Evolutionary conservation across 2,113 vertebrate genomes (phyloP).

Genomic region (Gorilla gorilla): DNA sequence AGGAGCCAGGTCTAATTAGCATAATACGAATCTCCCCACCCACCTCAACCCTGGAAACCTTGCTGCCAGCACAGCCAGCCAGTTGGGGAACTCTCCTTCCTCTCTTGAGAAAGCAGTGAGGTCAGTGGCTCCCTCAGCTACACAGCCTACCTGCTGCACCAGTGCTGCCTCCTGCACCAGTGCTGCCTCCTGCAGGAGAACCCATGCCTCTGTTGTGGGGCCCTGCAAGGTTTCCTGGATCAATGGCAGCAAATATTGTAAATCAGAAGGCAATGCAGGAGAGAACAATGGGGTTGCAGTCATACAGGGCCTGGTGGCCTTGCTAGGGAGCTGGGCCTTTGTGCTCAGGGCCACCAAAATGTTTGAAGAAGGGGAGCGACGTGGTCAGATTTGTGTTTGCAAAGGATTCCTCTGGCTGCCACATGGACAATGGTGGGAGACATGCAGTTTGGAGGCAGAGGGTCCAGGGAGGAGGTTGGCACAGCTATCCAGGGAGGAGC

Average conservation of each 20-base stretch:
- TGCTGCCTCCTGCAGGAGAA: neutral
- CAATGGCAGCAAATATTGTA: neutral
- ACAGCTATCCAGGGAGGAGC: neutral
- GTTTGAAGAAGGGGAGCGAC: neutral
- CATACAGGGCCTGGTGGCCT: neutral
- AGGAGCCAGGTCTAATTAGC: neutral
- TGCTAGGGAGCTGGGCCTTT: neutral
- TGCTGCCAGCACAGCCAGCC: neutral
- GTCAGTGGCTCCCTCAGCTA: neutral
- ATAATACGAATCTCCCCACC: neutral
- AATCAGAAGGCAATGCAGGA: neutral
- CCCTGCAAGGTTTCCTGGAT: neutral
- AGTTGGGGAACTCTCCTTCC: too few species aligned
- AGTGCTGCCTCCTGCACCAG: neutral
- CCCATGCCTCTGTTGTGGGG: neutral
- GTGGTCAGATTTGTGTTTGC: neutral
- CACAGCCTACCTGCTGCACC: neutral
- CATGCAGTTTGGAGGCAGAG: neutral
- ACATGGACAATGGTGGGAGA: neutral
- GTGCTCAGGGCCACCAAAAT: neutral
- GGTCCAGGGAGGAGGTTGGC: neutral
- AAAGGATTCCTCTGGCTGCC: neutral
- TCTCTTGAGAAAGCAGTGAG: neutral
- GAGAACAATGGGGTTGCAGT: neutral
- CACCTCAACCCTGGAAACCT: neutral